Evolutionary conservation across 2,888 invertebrate genomes (phyloP).

Genomic region (Hydraecia micacea): DNA sequence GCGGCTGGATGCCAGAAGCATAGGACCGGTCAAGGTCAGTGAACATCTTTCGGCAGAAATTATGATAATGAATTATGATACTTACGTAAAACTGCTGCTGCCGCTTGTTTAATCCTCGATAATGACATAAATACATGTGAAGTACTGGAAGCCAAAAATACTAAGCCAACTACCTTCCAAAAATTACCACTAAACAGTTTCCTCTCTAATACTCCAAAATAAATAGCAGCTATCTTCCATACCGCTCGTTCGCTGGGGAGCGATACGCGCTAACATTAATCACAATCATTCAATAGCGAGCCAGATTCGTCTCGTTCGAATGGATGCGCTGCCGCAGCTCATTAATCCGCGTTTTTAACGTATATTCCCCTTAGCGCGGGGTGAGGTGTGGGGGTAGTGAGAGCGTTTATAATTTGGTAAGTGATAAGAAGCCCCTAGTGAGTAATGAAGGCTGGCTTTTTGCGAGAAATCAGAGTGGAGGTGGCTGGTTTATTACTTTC

Average conservation of each 20-base stretch:
- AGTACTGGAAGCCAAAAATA: not conserved
- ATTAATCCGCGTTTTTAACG: conserved; percentile 67
- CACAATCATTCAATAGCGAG: conserved; percentile 66
- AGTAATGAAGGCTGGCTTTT: not conserved
- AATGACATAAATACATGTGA: not conserved
- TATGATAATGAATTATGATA: not conserved
- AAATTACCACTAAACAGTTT: conserved; percentile 3
- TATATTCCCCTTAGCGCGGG: conserved; percentile 43
- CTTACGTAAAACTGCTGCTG: not conserved
- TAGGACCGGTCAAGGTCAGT: too few species aligned
- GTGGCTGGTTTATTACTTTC: not conserved
- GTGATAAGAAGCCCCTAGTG: not conserved
- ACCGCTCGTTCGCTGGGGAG: conserved; percentile 13
- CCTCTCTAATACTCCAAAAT: not conserved
- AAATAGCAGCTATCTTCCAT: conserved; percentile 19
- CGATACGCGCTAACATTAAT: conserved; percentile 59
- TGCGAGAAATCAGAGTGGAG: not conserved
- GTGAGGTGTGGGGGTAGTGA: conserved; percentile 17
- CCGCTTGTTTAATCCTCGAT: not conserved
- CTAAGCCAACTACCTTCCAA: not conserved
- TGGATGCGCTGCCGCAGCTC: conserved; percentile 60
- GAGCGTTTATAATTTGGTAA: conserved; percentile 13
- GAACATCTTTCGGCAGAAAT: not conserved
- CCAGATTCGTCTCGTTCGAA: conserved; percentile 62
- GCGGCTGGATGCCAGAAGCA: not conserved